These are phyloP conservation scores for Danionella dracula DNA, from an alignment of 2,797 vertebrate genomes.

Conservation along the genomic window DNA sequence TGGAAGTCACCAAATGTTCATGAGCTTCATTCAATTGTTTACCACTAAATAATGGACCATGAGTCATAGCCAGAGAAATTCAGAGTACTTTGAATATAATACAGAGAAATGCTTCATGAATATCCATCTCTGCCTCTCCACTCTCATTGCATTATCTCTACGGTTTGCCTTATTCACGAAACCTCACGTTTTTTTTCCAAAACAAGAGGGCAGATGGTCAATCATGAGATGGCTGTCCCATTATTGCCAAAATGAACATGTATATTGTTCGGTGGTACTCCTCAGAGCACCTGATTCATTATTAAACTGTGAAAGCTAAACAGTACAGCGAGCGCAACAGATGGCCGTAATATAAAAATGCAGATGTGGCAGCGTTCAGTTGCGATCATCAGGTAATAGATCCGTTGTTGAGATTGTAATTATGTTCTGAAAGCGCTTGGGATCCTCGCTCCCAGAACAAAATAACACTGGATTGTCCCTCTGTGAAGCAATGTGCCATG, in stretches of 20 bases:
- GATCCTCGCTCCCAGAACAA: slow-evolving; percentile 10
- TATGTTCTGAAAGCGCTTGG: slow-evolving; percentile 18
- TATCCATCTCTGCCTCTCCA: slow-evolving; percentile 12
- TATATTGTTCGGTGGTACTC: slow-evolving; percentile 29
- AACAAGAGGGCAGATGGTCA: slow-evolving; percentile 48
- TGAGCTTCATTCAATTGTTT: slow-evolving; percentile 20
- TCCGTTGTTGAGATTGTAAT: slow-evolving; percentile 31
- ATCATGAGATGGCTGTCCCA: slow-evolving; percentile 35
- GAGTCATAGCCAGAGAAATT: not conserved
- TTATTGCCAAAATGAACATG: slow-evolving; percentile 40
- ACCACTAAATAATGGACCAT: slow-evolving; percentile 19
- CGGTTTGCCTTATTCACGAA: slow-evolving; percentile 40
- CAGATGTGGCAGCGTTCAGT: slow-evolving; percentile 22
- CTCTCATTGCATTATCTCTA: slow-evolving; percentile 19
- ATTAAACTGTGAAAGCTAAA: slow-evolving; percentile 38
- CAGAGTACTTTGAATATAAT: not conserved
- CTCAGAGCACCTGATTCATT: slow-evolving; percentile 35
- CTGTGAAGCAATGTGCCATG: slow-evolving; percentile 33
- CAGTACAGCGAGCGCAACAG: slow-evolving; percentile 37
- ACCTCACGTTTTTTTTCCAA: slow-evolving; percentile 40
- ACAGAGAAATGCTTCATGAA: slow-evolving; percentile 7
- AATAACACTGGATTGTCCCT: slow-evolving; percentile 26
- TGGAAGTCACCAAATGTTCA: not conserved
- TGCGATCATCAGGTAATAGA: slow-evolving; percentile 29
- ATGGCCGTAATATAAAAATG: slow-evolving; percentile 40